Base-by-base conservation (phyloP, 2,113 vertebrate species). In the Hyperopisus bebe region DNA sequence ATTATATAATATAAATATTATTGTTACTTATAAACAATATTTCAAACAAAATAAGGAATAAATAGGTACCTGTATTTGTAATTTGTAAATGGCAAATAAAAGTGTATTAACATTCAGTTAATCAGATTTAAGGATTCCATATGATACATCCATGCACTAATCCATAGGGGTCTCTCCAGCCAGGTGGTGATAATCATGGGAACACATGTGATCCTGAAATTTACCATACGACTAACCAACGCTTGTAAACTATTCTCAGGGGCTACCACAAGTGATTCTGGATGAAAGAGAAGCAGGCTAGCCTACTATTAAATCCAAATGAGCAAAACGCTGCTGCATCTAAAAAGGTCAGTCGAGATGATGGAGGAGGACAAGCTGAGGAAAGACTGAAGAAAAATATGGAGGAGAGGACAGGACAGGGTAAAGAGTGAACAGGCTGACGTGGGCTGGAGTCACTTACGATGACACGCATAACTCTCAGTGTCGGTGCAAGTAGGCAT, bases 371-470 rank as follows among this genome's bases (percentile, higher is more conserved):
- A 80, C 74, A 39, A 42, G 11, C 74, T 6, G 74, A 42, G 17
- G 74, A 31, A 31, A 70, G 62, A 70, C 62, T 70, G 27, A 70
- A 70, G 62, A 13, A 70, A 27, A 31, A 70, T 13, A 31, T 70
- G 62, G 10, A 70, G 42, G 84, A 82, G 48, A 77, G 80, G 91
- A 21, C 13, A 35, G 50, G 50, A 27, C 8, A 88, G 80, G 53
- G n/a, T 31, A 11, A 5, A n/a, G 46, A 17, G 87, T 84, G 84
- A 46, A 19, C 51, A 31, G 42, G 24, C 82, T n/a, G 35, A 44
- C 46, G 3, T 55, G 44, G 80, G 87, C n/a, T 77, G 5, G 50
- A 74, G 74, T 92, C 47, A 96, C 96, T 96, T 95, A 96, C 95
- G 95, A 93, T 89, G 94, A 94, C 77, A 94, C 91, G 42, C n/a